phyloP scores from a whole-genome alignment of 1,140 invertebrate genomes.

The Aleiodes sp. region DNA sequence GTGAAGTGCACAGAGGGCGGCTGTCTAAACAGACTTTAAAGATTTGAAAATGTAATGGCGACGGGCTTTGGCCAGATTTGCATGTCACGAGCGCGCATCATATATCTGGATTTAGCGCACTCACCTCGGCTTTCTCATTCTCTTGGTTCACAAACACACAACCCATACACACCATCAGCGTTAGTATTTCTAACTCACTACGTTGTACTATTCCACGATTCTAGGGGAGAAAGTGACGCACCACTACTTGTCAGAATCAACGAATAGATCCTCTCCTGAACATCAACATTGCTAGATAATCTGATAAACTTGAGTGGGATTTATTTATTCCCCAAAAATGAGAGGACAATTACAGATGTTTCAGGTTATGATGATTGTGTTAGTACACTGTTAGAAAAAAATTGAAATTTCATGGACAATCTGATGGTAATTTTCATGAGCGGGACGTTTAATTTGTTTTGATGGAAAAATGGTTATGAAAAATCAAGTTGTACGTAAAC shows the following conservation, averaged over 20 bases:
- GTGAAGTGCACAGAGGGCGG: slow-evolving; percentile 41
- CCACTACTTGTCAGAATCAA: slow-evolving; percentile 61
- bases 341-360: background rate
- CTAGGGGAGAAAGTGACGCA: slow-evolving; percentile 47
- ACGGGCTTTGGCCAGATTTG: slow-evolving; percentile 66
- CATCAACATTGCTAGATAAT: slow-evolving; percentile 64
- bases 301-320: slow-evolving; percentile 63
- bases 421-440: too few species aligned
- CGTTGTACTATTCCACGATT: slow-evolving; percentile 26
- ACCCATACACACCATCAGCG: slow-evolving; percentile 9
- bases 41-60: slow-evolving; percentile 68
- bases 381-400: too few species aligned
- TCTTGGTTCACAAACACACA: slow-evolving; percentile 19
- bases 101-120: slow-evolving; percentile 66
- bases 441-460: too few species aligned
- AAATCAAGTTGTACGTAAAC: too few species aligned
- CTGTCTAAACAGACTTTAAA: slow-evolving; percentile 69
- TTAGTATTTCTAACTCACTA: slow-evolving; percentile 15
- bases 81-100: slow-evolving; percentile 66
- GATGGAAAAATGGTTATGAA: too few species aligned
- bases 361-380: too few species aligned
- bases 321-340: slow-evolving; percentile 41
- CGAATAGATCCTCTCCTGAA: slow-evolving; percentile 53
- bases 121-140: slow-evolving; percentile 37
- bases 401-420: too few species aligned